Conservation (phyloP, 2,797 vertebrate species). For the Hyperoplus immaculatus region DNA sequence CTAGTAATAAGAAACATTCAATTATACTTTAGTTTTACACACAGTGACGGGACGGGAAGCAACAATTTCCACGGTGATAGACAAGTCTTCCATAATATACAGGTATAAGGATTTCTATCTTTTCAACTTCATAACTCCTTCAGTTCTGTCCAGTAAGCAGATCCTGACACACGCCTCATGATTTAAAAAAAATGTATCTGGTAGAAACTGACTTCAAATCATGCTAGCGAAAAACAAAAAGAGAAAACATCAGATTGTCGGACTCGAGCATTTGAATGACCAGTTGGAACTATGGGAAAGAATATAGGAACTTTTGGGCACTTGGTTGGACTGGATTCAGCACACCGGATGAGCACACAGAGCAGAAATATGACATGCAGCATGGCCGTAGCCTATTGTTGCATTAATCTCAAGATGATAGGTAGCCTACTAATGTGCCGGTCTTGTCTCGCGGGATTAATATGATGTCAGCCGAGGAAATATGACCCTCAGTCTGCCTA, state of each 20-base stretch:
- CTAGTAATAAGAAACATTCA: conserved; percentile 18
- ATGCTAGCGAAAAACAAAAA: conserved; percentile 18
- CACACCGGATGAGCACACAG: not conserved
- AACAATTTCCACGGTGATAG: conserved; percentile 34
- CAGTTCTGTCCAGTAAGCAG: not conserved
- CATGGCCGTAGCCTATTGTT: conserved; percentile 55
- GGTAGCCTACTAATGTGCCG: conserved; percentile 44
- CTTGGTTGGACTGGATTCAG: conserved; percentile 9
- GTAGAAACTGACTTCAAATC: conserved; percentile 37
- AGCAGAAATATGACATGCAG: conserved; percentile 34
- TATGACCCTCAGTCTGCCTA: conserved; percentile 57
- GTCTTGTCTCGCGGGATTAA: conserved; percentile 67
- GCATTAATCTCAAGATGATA: conserved; percentile 71
- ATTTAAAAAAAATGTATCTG: conserved; percentile 27
- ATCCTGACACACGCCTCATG: conserved; percentile 25
- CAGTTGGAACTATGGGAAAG: not conserved
- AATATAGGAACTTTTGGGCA: conserved; percentile 10
- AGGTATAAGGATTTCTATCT: conserved; percentile 16
- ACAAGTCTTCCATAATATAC: conserved; percentile 38
- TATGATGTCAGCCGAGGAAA: conserved; percentile 64
- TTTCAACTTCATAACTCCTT: conserved; percentile 4
- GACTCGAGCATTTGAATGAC: conserved; percentile 14
- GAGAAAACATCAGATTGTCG: conserved; percentile 8
- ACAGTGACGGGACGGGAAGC: conserved; percentile 21
- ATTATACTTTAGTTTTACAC: conserved; percentile 6